phyloP scores from a whole-genome alignment of 2,113 vertebrate genomes.

The Montifringilla adamsi region DNA sequence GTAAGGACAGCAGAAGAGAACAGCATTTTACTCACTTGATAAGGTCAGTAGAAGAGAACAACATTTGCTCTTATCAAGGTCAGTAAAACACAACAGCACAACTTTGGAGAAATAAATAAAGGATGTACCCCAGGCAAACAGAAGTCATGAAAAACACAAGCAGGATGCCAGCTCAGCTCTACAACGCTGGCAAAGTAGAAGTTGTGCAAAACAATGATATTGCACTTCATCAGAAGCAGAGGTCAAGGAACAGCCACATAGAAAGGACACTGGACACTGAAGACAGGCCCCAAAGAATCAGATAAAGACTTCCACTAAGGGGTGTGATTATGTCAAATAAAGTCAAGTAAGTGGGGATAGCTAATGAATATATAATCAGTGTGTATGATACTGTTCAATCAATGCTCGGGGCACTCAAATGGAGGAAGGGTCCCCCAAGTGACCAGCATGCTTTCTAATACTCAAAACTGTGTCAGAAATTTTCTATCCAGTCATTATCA shows the following conservation, averaged over 20 bases:
- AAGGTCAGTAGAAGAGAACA: background rate
- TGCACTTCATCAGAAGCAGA: background rate
- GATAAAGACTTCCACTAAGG: background rate
- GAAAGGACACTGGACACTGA: background rate
- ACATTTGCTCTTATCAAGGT: background rate
- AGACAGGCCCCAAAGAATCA: background rate
- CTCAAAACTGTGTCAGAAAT: background rate
- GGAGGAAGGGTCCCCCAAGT: accelerated
- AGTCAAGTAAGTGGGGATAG: background rate
- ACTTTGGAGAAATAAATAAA: background rate
- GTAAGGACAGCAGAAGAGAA: background rate
- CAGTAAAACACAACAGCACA: background rate
- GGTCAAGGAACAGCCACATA: background rate
- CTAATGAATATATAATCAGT: background rate
- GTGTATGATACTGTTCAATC: no score
- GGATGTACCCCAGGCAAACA: background rate
- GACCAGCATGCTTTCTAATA: background rate
- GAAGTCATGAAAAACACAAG: background rate
- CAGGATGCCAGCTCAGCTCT: background rate
- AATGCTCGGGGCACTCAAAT: background rate
- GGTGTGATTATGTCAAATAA: background rate
- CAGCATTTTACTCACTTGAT: background rate
- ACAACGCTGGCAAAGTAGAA: background rate
- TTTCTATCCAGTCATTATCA: background rate
- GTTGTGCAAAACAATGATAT: background rate